Evolutionary conservation across 2,888 invertebrate genomes (phyloP), one percentile per base, ranked within the genome.

Genomic region (Parnassius orleans): DNA sequence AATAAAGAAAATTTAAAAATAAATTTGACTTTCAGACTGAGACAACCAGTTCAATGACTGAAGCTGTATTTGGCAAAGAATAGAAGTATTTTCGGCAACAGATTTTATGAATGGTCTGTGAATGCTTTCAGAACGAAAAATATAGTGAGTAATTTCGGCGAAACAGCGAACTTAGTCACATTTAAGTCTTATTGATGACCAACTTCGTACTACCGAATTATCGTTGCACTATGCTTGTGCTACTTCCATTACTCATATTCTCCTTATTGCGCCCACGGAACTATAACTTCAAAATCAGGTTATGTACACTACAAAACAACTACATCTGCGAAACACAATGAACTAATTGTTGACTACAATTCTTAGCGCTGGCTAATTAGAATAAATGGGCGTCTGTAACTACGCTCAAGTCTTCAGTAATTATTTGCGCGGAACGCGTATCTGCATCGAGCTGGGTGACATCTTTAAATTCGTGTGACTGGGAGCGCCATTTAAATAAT

Each of bases 331-430:
- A 68, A 66, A 54, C 61, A n/a, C 69, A 68, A 67, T 69, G 65
- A 58, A 63, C 61, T 68, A 71, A 74, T 72, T 72, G 74, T 72
- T 71, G 71, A 66, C 69, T 71, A 66, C 69, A 68, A 70, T 65
- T 63, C 57, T 65, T 61, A 59, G 59, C 46, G 54, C 57, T 52
- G 53, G n/a, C 46, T 52, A 77, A 79, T 79, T 74, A 77, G 71
- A 68, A 79, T 78, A 80, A 79, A 80, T 74, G 65, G 66, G 64
- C 48, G 64, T 67, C 61, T 61, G 68, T 69, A 68, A 71, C 55
- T 70, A 70, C 65, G 69, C 68, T 69, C 65, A 68, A 63, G 68
- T 64, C 69, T 69, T 72, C 71, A 74, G 69, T 68, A 70, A 71
- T 74, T 71, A 69, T 69, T 71, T 51, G 64, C 63, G 60, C 19